Base-by-base conservation (phyloP, 2,888 invertebrate species). In the Plagodis dolabraria region DNA sequence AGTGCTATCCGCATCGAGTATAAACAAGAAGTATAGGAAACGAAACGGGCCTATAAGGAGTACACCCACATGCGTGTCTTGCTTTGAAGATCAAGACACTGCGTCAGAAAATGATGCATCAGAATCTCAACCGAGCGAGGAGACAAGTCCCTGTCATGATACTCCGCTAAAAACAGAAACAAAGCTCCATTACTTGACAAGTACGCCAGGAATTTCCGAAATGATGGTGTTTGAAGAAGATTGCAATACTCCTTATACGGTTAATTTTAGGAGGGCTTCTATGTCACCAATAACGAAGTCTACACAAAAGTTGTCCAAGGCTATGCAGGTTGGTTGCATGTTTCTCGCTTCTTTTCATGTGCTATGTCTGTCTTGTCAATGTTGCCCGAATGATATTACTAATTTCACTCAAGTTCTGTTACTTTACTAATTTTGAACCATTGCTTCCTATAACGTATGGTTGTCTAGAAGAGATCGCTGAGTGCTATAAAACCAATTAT, bases 241-340 rank as follows among this genome's bases (percentile, higher is more conserved):
- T 6, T 87, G 86, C 53, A 64, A 76, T 2, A 92, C 93, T 0
- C 93, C 93, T 0, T 93, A 91, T 48, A 78, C 86, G 6, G 79
- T 84, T 5, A 89, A 87, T 66, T 89, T 94, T 58, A 93, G 94
- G 62, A 93, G 96, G 71, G 95, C 95, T 44, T 97, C 97, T 43
- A 97, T 97, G 96, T 97, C 97, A 10, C 97, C 97, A 0, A 97
- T 97, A 56, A 97, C 97, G 0, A 96, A 97, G 72, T 97, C 97
- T 0, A 96, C 97, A 33, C 96, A 97, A 83, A 95, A 96, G 83
- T 95, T 97, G 95, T 95, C 96, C 0, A 96, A 96, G 82, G 96
- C 97, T 36, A 97, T 97, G 97, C 97, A 97, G 96, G 97, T 97
- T 94, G 89, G 92, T 86, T 60, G 63, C 64, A 64, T 64, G 64